Evolutionary conservation across 2,113 vertebrate genomes (phyloP), one percentile per base, ranked within the genome.

Genomic region (Apeltes quadracus): DNA sequence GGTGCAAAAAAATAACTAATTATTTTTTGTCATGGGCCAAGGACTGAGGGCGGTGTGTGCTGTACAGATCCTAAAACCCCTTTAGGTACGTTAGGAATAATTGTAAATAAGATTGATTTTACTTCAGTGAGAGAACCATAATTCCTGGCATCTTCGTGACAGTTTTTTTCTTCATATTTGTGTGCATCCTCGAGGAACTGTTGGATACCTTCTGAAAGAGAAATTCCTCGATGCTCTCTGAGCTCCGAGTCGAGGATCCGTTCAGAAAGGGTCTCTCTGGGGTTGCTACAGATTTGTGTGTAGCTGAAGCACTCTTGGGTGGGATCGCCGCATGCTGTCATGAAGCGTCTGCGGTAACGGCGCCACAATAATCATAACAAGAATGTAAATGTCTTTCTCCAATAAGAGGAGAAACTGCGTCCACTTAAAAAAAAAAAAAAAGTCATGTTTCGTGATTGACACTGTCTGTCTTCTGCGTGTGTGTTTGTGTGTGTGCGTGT

Each of bases 391-490:
- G 15, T 36, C 22, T 73, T 50, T 34, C 16, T 5, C 13, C n/a
- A 63, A 25, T 41, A 22, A 54, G 64, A 62, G 57, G 55, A 51
- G 22, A 46, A 76, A 61, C 72, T 67, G 65, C 84, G 65, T 66
- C 61, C 32, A 75, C 50, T 54, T 76, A 72, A 82, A 82, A 78
- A 82, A 85, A 76, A n/a, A n/a, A n/a, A n/a, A n/a, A n/a, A n/a
- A n/a, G 84, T 76, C 66, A 74, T 83, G 53, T 83, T 67, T 70
- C 77, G 51, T 85, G 75, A 84, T 85, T 84, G 81, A 88, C 85
- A 74, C 69, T 68, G 75, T 84, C 72, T 80, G 81, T 86, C 73
- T 85, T 79, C 75, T 67, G 78, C 70, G 75, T 53, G 68, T 75
- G 63, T 46, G 36, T 38, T 51, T 34, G 63, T 59, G 78, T 50